phyloP scores from a whole-genome alignment of 2,113 vertebrate genomes.

The Chloebia gouldiae region DNA sequence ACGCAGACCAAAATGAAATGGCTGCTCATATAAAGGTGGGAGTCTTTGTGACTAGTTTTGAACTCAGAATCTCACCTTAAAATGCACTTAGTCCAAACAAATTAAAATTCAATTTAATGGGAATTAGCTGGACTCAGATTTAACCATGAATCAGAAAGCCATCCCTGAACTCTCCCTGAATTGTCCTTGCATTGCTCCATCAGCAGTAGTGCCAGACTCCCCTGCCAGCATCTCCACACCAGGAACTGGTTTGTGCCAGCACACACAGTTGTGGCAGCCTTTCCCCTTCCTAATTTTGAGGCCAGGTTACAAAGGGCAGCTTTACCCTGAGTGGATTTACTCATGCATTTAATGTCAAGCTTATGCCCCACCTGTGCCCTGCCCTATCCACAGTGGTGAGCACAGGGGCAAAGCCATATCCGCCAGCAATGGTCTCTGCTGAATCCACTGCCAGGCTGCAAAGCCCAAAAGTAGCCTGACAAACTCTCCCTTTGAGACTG shows the following conservation, averaged over 20 bases:
- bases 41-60: not conserved
- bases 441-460: accelerated
- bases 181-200: accelerated
- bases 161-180: too few relatives aligned
- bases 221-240: not conserved
- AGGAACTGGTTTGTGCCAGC: not conserved
- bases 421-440: not conserved
- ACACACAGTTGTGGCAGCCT: not conserved
- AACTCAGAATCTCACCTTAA: not conserved
- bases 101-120: not conserved
- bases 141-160: not conserved
- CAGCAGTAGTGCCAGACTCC: not conserved
- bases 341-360: not conserved
- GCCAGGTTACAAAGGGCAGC: not conserved
- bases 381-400: not conserved
- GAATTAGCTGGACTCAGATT: not conserved
- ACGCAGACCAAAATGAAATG: not conserved
- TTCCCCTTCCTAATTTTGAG: not conserved
- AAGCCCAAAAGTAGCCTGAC: not conserved
- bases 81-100: not conserved
- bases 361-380: not conserved
- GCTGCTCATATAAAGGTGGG: not conserved
- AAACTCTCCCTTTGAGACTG: not conserved
- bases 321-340: not conserved
- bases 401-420: not conserved